Conservation (phyloP, 2,888 invertebrate species). For the Papilio elwesi region DNA sequence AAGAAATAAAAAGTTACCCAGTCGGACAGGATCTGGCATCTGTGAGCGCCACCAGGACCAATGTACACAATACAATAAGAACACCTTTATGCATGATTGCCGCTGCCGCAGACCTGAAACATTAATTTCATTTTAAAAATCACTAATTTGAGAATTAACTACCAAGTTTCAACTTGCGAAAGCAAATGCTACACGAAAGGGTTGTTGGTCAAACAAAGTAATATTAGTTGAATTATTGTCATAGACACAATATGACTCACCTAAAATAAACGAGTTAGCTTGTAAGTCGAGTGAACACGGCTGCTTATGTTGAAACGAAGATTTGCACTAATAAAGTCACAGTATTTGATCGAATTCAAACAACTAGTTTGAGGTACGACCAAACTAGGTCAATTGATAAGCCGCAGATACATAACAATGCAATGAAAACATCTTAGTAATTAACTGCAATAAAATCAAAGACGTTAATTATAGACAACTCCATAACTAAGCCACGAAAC, state of each 20-base stretch:
- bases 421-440: conserved; percentile 17
- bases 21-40: conserved; percentile 27
- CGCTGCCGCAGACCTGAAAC: conserved; percentile 11
- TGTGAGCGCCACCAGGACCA: conserved; percentile 10
- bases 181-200: neutral
- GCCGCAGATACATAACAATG: neutral
- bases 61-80: conserved; percentile 13
- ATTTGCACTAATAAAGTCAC: conserved; percentile 25
- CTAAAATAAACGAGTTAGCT: neutral
- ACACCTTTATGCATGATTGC: conserved; percentile 28
- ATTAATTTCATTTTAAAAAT: neutral
- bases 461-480: neutral
- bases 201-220: conserved; percentile 8
- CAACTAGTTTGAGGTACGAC: conserved; percentile 23
- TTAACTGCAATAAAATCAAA: neutral
- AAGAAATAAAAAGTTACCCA: conserved; percentile 18
- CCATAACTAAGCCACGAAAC: neutral
- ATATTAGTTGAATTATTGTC: neutral
- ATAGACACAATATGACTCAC: neutral
- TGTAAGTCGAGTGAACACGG: conserved; percentile 3
- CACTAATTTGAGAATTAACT: neutral
- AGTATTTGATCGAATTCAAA: conserved; percentile 14
- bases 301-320: conserved; percentile 19
- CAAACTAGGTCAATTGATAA: conserved; percentile 37
- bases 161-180: neutral